phyloP scores from a whole-genome alignment of 2,113 vertebrate genomes.

The Anarhynchus alexandrinus region DNA sequence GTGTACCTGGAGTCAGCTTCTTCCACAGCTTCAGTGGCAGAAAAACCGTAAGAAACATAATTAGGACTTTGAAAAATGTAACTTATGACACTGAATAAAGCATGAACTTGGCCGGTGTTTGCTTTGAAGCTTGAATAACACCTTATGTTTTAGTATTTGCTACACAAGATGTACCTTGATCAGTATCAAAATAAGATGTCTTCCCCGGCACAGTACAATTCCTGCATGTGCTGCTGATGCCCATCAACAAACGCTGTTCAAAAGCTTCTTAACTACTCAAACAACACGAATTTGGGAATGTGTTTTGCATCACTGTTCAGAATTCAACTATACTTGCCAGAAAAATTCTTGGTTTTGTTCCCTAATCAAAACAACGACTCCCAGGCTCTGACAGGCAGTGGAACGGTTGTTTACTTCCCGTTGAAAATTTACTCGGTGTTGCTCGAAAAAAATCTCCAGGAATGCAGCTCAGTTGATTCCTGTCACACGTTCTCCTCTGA shows the following conservation, averaged over 20 bases:
- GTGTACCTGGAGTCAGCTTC: not conserved
- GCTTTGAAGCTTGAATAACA: not conserved
- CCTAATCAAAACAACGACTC: not conserved
- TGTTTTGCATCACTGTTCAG: not conserved
- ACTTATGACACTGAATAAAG: not conserved
- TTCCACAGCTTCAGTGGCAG: not conserved
- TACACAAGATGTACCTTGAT: not conserved
- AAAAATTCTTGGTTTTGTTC: not conserved
- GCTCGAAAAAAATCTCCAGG: not conserved
- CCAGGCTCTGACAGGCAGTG: not conserved
- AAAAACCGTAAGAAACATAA: not conserved
- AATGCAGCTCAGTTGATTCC: not conserved
- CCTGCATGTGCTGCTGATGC: not conserved
- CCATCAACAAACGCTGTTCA: not conserved
- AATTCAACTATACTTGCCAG: not conserved
- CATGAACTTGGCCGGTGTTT: not conserved
- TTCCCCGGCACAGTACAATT: rapidly evolving
- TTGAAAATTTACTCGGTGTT: not conserved
- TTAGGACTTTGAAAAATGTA: not conserved
- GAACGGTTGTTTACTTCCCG: not conserved
- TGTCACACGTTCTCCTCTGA: no score
- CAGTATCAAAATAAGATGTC: not conserved
- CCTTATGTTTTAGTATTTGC: not conserved
- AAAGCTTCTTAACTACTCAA: not conserved
- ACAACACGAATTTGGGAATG: not conserved